Evolutionary conservation across 2,888 invertebrate genomes (phyloP).

Genomic region (Cephalotes varians): DNA sequence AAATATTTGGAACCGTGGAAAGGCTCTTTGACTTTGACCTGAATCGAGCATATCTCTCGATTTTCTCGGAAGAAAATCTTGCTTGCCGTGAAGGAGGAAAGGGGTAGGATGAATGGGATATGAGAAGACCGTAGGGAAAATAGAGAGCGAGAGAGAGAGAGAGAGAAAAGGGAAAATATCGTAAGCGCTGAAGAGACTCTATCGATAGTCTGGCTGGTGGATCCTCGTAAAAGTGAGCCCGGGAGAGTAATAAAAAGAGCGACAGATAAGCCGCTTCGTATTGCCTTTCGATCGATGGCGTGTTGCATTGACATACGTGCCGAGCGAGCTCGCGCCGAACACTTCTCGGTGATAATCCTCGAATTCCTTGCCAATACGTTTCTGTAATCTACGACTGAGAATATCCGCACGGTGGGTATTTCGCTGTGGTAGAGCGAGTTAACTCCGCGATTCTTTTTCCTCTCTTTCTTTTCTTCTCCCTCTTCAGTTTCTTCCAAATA

Average conservation of each 20-base stretch:
- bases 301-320: constrained; percentile 60
- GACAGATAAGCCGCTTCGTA: constrained; percentile 75
- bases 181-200: constrained; percentile 62
- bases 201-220: constrained; percentile 65
- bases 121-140: constrained; percentile 22
- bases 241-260: constrained; percentile 77
- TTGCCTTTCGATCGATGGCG: constrained; percentile 68
- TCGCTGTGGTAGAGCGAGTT: background rate
- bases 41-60: constrained; percentile 61
- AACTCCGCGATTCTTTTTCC: constrained; percentile 2
- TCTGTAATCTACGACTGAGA: constrained; percentile 29
- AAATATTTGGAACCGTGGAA: constrained; percentile 71
- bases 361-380: constrained; percentile 45
- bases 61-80: constrained; percentile 51
- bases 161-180: constrained; percentile 16
- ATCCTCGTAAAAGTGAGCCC: constrained; percentile 77
- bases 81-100: constrained; percentile 29
- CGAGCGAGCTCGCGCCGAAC: constrained; percentile 55
- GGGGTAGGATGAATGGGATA: constrained; percentile 47
- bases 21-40: constrained; percentile 65
- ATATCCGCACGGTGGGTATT: background rate
- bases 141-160: constrained; percentile 19
- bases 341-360: constrained; percentile 34
- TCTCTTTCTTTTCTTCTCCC: background rate
- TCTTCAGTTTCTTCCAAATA: background rate